Evolutionary conservation across 2,888 invertebrate genomes (phyloP).

Genomic region (Monoplex corrugatus): DNA sequence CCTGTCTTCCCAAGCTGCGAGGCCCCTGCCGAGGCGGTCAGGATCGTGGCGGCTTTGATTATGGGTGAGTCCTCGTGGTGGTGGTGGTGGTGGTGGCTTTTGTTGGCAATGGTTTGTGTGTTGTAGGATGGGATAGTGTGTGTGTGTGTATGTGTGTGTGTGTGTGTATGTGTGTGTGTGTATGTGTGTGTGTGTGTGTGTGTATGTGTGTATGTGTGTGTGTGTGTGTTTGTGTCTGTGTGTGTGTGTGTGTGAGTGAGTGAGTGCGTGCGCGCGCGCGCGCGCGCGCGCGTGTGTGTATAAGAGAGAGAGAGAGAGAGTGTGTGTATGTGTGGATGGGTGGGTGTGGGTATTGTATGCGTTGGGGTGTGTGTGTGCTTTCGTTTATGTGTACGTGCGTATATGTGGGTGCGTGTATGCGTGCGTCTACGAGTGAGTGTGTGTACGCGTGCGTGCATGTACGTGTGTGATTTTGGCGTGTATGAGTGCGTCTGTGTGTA

Average conservation of each 20-base stretch:
- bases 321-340: background rate
- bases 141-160: background rate
- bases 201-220: too few species aligned
- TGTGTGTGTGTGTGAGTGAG: background rate
- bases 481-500: too few species aligned
- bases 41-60: constrained; percentile 73
- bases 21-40: constrained; percentile 69
- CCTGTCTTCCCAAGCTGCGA: constrained; percentile 77
- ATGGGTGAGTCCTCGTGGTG: constrained; percentile 65
- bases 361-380: background rate
- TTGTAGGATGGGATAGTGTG: background rate
- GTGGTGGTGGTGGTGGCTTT: background rate
- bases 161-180: background rate
- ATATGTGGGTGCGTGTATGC: background rate
- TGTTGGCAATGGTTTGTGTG: too few species aligned
- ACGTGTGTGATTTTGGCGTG: too few species aligned
- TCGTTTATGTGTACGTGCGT: background rate
- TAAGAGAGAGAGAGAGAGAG: background rate
- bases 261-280: background rate
- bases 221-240: background rate
- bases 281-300: background rate
- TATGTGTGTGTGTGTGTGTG: background rate
- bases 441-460: background rate
- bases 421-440: too few species aligned
- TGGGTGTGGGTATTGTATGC: background rate